Evolutionary conservation across 1,140 invertebrate genomes (phyloP).

Genomic region (Tetragonula clypearis): DNA sequence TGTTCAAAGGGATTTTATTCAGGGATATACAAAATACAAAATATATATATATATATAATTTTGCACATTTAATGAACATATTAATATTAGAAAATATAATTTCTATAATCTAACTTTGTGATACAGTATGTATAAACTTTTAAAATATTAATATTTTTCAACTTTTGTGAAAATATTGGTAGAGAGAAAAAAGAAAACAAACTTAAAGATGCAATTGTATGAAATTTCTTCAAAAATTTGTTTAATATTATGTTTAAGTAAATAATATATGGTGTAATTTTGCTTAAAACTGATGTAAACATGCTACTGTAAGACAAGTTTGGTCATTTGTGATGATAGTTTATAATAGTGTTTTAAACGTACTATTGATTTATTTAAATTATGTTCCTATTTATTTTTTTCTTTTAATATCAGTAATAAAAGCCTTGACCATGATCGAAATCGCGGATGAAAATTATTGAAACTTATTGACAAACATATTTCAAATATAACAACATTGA

Average conservation of each 20-base stretch:
- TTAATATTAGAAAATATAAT: constrained; percentile 33
- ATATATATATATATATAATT: constrained; percentile 44
- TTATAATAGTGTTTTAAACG: constrained; percentile 40
- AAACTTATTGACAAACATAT: constrained; percentile 27
- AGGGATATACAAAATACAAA: neutral
- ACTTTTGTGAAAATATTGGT: constrained; percentile 41
- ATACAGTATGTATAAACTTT: constrained; percentile 49
- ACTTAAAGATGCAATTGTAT: neutral
- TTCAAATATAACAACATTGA: constrained; percentile 37
- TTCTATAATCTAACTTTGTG: constrained; percentile 59
- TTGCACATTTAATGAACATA: constrained; percentile 34
- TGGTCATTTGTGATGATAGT: constrained; percentile 30
- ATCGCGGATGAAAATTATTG: constrained; percentile 4
- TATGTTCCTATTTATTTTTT: constrained; percentile 58
- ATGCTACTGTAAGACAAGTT: constrained; percentile 43
- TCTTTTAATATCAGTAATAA: constrained; percentile 28
- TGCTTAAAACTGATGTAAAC: constrained; percentile 31
- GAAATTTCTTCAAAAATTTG: constrained; percentile 36
- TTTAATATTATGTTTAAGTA: constrained; percentile 20
- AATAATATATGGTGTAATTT: constrained; percentile 28
- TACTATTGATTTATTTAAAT: constrained; percentile 51
- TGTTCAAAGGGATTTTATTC: constrained; percentile 45
- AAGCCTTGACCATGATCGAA: constrained; percentile 33
- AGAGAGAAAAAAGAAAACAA: constrained; percentile 18
- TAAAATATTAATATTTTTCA: constrained; percentile 51